A percentile compares a stretch with the other conserved stretches of the same genome.
phyloP scores from a whole-genome alignment of 2,888 invertebrate genomes.

The Amphipoea lucens region DNA sequence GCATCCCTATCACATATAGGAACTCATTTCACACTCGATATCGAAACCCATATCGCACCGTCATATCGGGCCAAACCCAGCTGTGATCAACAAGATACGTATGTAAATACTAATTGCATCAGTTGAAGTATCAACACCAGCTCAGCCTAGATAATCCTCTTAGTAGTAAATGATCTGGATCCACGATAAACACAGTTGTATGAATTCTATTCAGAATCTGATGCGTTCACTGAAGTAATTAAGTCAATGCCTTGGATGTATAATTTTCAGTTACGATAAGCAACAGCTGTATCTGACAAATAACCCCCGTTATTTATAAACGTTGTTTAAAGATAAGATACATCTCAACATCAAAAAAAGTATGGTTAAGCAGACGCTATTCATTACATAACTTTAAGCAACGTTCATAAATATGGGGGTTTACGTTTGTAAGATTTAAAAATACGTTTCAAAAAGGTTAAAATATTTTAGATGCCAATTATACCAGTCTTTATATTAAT shows the following conservation, averaged over 20 bases:
- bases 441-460: background rate
- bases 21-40: conserved; percentile 2
- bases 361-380: background rate
- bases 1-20: background rate
- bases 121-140: conserved; percentile 37
- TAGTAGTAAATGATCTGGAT: conserved; percentile 36
- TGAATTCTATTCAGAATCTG: conserved; percentile 14
- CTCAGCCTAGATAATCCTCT: conserved; percentile 43
- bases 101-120: conserved; percentile 46
- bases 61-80: conserved; percentile 28
- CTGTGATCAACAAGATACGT: conserved; percentile 30
- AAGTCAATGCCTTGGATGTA: background rate
- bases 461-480: background rate
- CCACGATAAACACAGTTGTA: conserved; percentile 39
- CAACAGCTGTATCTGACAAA: background rate
- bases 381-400: background rate
- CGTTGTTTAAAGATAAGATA: background rate
- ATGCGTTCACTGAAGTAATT: conserved; percentile 14
- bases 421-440: background rate
- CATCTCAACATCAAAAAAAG: background rate
- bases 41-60: background rate
- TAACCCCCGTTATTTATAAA: background rate
- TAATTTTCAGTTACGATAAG: background rate
- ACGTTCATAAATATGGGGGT: background rate
- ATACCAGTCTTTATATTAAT: background rate